phyloP scores from a whole-genome alignment of 2,888 invertebrate genomes.

The Hyposoter dolosus region DNA sequence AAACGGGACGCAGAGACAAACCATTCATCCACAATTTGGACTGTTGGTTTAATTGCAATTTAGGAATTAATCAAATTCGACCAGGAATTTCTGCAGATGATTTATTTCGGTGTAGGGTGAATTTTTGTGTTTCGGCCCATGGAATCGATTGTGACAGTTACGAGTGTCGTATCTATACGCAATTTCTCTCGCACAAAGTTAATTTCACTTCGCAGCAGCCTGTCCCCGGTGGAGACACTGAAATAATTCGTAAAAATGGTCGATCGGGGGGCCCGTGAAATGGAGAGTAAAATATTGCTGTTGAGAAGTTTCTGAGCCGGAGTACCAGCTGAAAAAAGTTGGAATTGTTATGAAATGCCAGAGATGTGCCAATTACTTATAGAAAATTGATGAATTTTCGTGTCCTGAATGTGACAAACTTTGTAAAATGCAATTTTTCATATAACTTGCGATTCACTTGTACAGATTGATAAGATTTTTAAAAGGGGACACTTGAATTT shows the following conservation, averaged over 20 bases:
- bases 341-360: background rate
- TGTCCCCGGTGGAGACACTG: background rate
- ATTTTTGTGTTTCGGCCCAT: background rate
- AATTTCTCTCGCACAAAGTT: background rate
- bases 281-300: background rate
- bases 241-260: background rate
- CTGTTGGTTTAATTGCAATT: no score
- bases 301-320: background rate
- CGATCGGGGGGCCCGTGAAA: background rate
- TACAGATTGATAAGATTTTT: background rate
- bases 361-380: background rate
- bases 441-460: background rate
- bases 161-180: background rate
- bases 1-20: no score
- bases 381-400: background rate
- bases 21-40: no score
- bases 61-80: no score
- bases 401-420: background rate
- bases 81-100: no score
- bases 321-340: background rate
- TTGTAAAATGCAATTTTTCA: background rate
- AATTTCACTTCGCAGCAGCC: background rate
- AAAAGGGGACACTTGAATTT: slow-evolving; percentile 6
- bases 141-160: background rate
- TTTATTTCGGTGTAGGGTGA: background rate